These are phyloP conservation scores for Mastacembelus armatus DNA, from an alignment of 2,797 vertebrate genomes.

Conservation along the genomic window DNA sequence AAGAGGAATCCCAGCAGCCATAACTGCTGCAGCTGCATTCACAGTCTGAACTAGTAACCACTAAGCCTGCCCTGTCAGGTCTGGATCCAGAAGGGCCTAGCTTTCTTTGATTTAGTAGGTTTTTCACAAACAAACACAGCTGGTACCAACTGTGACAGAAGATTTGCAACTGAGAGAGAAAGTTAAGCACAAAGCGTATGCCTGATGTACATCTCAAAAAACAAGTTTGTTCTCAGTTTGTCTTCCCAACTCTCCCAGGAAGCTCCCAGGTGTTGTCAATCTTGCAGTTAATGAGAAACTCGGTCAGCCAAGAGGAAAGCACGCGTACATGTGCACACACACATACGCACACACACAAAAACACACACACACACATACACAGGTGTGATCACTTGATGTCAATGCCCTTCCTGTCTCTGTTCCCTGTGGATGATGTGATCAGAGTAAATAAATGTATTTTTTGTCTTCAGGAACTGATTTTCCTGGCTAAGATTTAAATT, in stretches of 20 bases:
- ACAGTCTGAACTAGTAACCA: background rate
- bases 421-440: slow-evolving; percentile 5
- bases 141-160: no score
- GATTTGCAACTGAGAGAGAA: no score
- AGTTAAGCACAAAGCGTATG: no score
- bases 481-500: background rate
- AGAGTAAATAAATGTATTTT: background rate
- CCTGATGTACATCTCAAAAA: slow-evolving; percentile 3
- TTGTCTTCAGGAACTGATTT: background rate
- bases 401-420: slow-evolving; percentile 12
- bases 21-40: slow-evolving; percentile 22
- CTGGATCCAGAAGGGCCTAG: background rate
- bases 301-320: background rate
- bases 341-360: background rate
- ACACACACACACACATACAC: background rate
- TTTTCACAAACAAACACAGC: no score
- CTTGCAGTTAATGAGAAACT: background rate
- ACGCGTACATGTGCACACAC: no score
- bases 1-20: slow-evolving; percentile 11
- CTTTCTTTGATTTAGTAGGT: no score
- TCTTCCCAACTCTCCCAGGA: background rate
- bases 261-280: slow-evolving; percentile 29
- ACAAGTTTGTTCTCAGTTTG: background rate
- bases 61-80: background rate
- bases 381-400: slow-evolving; percentile 36